Base-by-base conservation (phyloP, 2,888 invertebrate species). In the Drosophila anomelani region DNA sequence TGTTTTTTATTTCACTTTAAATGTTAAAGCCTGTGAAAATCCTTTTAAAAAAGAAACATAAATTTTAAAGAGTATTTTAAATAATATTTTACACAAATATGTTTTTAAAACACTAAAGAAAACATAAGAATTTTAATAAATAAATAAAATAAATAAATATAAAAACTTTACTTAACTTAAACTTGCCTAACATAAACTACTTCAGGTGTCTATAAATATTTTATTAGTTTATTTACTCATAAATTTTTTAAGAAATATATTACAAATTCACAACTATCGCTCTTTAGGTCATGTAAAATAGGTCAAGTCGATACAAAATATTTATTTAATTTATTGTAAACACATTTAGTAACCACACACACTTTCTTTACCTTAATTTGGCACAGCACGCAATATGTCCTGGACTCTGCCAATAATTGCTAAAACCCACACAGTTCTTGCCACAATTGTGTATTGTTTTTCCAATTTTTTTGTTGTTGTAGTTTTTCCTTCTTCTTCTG, bases 351-450 rank as follows among this genome's bases (percentile, higher is more conserved):
- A 76, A 43, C 10, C 59, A 44, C 36, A 26, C 13, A 44, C 43
- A 61, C 20, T 10, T 44, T 44, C 61, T 15, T 61, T 44, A 23
- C 61, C 20, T 36, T 36, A 29, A 59, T 29, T 59, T 36, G 15
- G 12, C 17, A 20, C 34, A 34, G 43, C 60, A 59, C 61, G 61
- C 59, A 61, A 61, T 15, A 41, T 64, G 8, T 38, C 23, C 34
- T 61, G 34, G 10, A 26, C 49, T 64, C 36, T 41, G 49, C 26
- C 32, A 49, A 20, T 59, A 43, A 63, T 63, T 64, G 39, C 36
- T 34, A 43, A 63, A 64, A 77, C 84, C 73, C 79, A 77, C 83
- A 77, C 75, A 74, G 79, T 75, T 79, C 75, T 76, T 76, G 76
- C 88, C 67, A 36, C 63, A 59, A 41, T 62, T 34, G 59, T 26